Percentiles rank a stretch among this genome's conserved stretches.
These are phyloP conservation scores for Lucilia sericata DNA, from an alignment of 1,140 invertebrate genomes.

Conservation along the genomic window DNA sequence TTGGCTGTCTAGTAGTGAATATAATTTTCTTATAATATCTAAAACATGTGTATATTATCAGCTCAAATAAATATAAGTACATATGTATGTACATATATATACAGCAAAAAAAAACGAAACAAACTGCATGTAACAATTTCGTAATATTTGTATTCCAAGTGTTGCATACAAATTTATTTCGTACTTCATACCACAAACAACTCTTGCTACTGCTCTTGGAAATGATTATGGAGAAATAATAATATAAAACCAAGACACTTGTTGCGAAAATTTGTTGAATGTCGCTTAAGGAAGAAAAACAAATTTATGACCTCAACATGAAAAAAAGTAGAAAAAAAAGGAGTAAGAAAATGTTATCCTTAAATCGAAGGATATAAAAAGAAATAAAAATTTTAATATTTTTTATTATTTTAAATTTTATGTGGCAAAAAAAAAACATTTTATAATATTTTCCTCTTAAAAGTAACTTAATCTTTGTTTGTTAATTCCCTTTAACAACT, in stretches of 20 bases:
- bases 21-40: not conserved
- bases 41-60: constrained; percentile 5
- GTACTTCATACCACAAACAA: not conserved
- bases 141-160: constrained; percentile 12
- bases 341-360: not conserved
- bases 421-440: not conserved
- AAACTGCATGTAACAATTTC: constrained; percentile 11
- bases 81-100: too few species aligned
- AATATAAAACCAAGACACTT: constrained; percentile 57
- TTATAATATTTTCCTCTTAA: not conserved
- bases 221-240: not conserved
- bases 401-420: not conserved
- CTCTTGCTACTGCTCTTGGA: not conserved
- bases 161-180: constrained; percentile 16
- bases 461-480: constrained; percentile 27
- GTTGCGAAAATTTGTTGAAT: constrained; percentile 67
- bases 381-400: not conserved
- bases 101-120: not conserved
- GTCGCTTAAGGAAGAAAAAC: constrained; percentile 52
- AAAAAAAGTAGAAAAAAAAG: not conserved
- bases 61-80: not conserved
- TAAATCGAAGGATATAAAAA: not conserved
- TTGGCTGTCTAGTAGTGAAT: not conserved
- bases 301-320: constrained; percentile 62
- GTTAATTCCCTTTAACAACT: constrained; percentile 16